A percentile compares a stretch with the other conserved stretches of the same genome.
phyloP scores from a whole-genome alignment of 1,140 invertebrate species.

The Drosophila grimshawi region DNA sequence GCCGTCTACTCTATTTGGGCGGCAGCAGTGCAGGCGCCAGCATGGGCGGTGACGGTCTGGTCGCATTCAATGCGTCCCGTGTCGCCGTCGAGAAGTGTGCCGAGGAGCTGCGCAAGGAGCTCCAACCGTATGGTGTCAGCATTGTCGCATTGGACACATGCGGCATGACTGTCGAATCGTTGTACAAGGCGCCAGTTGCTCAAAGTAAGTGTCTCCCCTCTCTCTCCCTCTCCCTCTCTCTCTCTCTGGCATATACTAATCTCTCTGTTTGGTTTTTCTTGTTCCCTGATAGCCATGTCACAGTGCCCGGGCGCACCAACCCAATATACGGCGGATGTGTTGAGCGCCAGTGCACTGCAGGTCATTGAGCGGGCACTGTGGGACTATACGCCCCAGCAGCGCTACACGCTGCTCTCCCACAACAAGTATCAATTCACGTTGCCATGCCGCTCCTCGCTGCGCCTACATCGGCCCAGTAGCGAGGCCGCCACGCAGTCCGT shows the following conservation, averaged over 20 bases:
- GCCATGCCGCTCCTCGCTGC: conserved; percentile 84
- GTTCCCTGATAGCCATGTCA: conserved; percentile 48
- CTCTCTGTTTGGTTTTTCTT: neutral
- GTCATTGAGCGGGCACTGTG: conserved; percentile 82
- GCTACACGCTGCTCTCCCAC: conserved; percentile 75
- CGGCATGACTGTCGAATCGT: conserved; percentile 87
- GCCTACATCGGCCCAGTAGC: conserved; percentile 57
- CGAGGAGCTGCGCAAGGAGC: conserved; percentile 88
- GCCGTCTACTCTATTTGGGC: conserved; percentile 87
- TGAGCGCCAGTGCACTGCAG: conserved; percentile 73
- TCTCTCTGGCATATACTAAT: neutral
- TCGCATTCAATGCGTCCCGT: conserved; percentile 89
- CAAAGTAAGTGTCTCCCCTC: conserved; percentile 84
- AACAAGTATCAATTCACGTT: conserved; percentile 83
- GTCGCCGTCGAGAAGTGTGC: conserved; percentile 90
- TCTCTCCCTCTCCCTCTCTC: neutral
- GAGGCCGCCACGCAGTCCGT: conserved; percentile 62
- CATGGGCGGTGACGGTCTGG: conserved; percentile 86
- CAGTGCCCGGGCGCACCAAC: conserved; percentile 70
- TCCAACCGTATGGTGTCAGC: conserved; percentile 88
- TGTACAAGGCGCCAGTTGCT: conserved; percentile 86
- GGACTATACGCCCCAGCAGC: conserved; percentile 76
- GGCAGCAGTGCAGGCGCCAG: conserved; percentile 51
- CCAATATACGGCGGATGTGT: conserved; percentile 83
- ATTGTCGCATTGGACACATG: conserved; percentile 91